Base-by-base conservation (phyloP, 1,140 invertebrate genomes). In the Heliconius eleuchia region DNA sequence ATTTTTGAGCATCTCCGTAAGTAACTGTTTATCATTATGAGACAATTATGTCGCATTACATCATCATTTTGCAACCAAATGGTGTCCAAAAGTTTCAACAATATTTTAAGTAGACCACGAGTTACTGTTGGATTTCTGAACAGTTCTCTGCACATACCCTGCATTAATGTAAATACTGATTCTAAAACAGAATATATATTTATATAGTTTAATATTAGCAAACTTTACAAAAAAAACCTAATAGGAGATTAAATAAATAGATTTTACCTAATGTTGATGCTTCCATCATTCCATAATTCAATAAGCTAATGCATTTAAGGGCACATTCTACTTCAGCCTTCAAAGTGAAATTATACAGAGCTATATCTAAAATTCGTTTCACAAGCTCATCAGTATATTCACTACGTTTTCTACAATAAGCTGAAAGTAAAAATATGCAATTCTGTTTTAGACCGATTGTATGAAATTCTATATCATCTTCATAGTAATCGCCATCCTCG, bases 21-120 rank as follows among this genome's bases (percentile, higher is more conserved):
- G 42, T 92, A 93, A 66, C 92, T 86, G 72, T 88, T 90, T 9
- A 94, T 81, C 91, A 94, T 93, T 18, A 93, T 94, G 9, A 87
- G 75, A 79, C 90, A 90, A 77, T 94, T 94, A n/a, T 90, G 83
- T 66, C 86, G 86, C 71, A 87, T 86, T 27, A 80, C 80, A 39
- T 76, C 77, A 37, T 90, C 83, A 23, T 83, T 72, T 18, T 77
- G 42, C 16, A 57, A 71, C 87, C 90, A 93, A 71, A 93, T 84
- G 52, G 71, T 73, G 18, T 91, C 84, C 2, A 94, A 81, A 39
- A 91, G 87, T 76, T 82, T 75, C 7, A 84, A 34, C 30, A 94
- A 79, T 50, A 89, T 84, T 76, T 81, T 77, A 13, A 94, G 76
- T 30, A 94, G 78, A 6, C 76, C 77, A 7, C 77, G 79, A 7